Base-by-base conservation (phyloP, 2,888 invertebrate species). In the Macrophya alboannulata region DNA sequence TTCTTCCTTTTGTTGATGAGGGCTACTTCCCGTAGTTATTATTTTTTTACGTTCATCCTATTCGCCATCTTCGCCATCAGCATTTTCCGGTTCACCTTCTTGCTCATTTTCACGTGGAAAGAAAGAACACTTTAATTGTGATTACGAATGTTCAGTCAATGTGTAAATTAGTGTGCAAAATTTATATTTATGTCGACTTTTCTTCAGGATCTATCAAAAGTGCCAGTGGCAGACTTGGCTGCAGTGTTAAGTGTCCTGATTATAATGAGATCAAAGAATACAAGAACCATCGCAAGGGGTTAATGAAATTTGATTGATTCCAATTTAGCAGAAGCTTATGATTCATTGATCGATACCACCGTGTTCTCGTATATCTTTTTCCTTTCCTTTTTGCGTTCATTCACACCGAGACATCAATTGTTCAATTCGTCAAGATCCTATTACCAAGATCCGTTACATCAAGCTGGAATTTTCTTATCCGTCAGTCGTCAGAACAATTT, bases 221-320 rank as follows among this genome's bases (percentile, higher is more conserved):
- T 48, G 43, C 43, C 62, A 43, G 40, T 21, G 25, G 12, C 21
- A 59, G n/a, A 43, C 43, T 81, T 8, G n/a, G 21, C n/a, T n/a
- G n/a, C 31, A 31, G 31, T 31, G 3, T 31, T 31, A 3, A 31
- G 43, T 62, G 40, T 21, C n/a, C 21, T 62, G 9, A 81, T 55
- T 15, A 31, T 40, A 21, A 15, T 62, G 59, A 62, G 25, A 43
- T 40, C 40, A 74, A 21, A 17, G 45, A 74, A 74, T 21, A 43
- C 15, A 45, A 10, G 25, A 59, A 62, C 37, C 43, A 62, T 81
- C 40, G 15, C 45, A 25, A 43, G 81, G 81, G 62, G 81, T 81
- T 62, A 51, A 81, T 81, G 12, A 62, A 62, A 62, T 62, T 62
- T 81, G 81, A 81, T 81, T 62, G 62, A 59, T 43, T 81, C 40